Conservation (phyloP, 2,888 invertebrate genomes). For the Molorchus minor region DNA sequence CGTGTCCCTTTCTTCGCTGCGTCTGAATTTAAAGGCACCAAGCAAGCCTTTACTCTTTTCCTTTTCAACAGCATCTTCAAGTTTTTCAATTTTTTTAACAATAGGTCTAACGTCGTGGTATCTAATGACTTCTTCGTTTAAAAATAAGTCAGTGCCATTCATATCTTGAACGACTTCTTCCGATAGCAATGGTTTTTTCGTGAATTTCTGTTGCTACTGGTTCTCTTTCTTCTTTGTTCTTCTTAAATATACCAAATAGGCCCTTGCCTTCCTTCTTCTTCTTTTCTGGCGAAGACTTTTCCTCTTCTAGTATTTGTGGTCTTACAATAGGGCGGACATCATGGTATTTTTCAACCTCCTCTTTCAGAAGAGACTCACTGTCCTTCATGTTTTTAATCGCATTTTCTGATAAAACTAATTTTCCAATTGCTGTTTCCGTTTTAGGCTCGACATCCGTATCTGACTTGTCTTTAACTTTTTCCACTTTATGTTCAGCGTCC, state of each 20-base stretch:
- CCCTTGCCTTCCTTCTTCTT: not conserved
- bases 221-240: slow-evolving; percentile 29
- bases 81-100: not conserved
- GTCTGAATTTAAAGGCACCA: not conserved
- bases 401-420: slow-evolving; percentile 11
- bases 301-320: not conserved
- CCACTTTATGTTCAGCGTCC: too few relatives aligned
- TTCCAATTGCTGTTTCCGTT: slow-evolving; percentile 4
- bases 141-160: slow-evolving; percentile 38
- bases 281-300: not conserved
- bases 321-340: slow-evolving; percentile 36
- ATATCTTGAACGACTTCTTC: slow-evolving; percentile 2
- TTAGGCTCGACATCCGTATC: slow-evolving; percentile 21
- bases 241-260: too few relatives aligned
- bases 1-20: not conserved
- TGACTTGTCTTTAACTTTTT: slow-evolving; percentile 28
- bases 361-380: slow-evolving; percentile 29
- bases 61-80: not conserved
- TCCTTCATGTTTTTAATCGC: slow-evolving; percentile 22
- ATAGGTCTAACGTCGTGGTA: slow-evolving; percentile 43
- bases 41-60: not conserved
- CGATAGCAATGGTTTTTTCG: not conserved
- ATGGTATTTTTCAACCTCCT: slow-evolving; percentile 37
- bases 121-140: slow-evolving; percentile 42
- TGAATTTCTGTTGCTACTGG: not conserved